Percentiles rank a stretch among this genome's conserved stretches.
Evolutionary conservation across 92 coral and sea anemone species (phyloP).

Genomic region (Epizoanthus illoricatus): DNA sequence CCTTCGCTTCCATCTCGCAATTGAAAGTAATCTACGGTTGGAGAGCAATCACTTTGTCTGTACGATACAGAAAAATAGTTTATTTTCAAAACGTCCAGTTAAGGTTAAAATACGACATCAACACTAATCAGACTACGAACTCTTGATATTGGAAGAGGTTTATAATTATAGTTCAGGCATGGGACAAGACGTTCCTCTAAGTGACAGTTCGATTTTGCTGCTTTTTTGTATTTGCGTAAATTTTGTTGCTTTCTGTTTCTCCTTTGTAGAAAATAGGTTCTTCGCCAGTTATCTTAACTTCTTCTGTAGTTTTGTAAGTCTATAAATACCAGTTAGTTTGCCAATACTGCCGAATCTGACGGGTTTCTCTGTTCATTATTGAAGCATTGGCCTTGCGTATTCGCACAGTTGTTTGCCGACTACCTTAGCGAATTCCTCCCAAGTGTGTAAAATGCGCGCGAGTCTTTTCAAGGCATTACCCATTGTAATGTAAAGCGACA

Average conservation of each 20-base stretch:
- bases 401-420: neutral
- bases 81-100: too few relatives aligned
- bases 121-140: too few relatives aligned
- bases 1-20: conserved; percentile 1
- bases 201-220: too few relatives aligned
- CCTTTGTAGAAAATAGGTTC: neutral
- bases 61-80: neutral
- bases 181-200: too few relatives aligned
- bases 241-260: neutral
- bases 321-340: neutral
- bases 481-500: neutral
- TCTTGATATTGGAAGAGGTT: too few relatives aligned
- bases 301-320: neutral
- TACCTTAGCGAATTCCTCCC: neutral
- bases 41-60: neutral
- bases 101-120: too few relatives aligned
- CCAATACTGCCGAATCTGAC: neutral
- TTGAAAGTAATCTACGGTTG: neutral
- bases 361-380: neutral
- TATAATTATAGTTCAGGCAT: too few relatives aligned
- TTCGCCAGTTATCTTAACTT: neutral
- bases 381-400: neutral
- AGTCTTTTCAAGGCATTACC: neutral
- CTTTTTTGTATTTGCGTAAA: too few relatives aligned
- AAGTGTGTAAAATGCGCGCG: neutral